Percentiles rank a stretch among this genome's conserved stretches.
Conservation (phyloP, 1,140 invertebrate genomes). For the Lepidurus packardi region DNA sequence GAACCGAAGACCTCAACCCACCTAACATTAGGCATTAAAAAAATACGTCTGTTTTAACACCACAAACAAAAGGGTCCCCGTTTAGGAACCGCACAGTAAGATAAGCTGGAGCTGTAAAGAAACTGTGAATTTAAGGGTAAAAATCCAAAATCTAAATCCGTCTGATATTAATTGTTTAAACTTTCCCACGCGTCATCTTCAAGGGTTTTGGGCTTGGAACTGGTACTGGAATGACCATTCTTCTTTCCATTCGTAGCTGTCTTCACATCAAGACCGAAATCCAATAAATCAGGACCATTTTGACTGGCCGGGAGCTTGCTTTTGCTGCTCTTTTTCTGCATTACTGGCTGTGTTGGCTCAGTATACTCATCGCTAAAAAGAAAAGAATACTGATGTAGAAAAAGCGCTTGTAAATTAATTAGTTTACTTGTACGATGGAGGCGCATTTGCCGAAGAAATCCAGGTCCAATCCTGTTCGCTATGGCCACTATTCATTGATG, state of each 20-base stretch:
- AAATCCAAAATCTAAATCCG: background rate
- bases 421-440: background rate
- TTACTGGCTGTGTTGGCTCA: background rate
- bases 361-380: background rate
- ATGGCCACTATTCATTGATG: background rate
- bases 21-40: conserved; percentile 22
- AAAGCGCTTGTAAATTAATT: no score
- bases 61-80: background rate
- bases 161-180: conserved; percentile 27
- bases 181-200: conserved; percentile 35
- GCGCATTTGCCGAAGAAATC: conserved; percentile 3
- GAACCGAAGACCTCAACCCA: conserved; percentile 21
- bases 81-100: background rate
- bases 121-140: background rate
- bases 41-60: background rate
- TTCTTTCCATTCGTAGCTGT: background rate
- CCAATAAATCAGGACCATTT: conserved; percentile 19
- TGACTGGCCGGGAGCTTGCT: background rate
- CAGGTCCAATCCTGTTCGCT: background rate
- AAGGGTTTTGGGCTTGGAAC: conserved; percentile 8
- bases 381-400: background rate
- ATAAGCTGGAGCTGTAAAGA: background rate
- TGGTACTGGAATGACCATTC: background rate
- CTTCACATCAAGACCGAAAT: conserved; percentile 17
- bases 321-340: background rate